Evolutionary conservation across 2,888 invertebrate species (phyloP).

Genomic region (Ophion ellenae): DNA sequence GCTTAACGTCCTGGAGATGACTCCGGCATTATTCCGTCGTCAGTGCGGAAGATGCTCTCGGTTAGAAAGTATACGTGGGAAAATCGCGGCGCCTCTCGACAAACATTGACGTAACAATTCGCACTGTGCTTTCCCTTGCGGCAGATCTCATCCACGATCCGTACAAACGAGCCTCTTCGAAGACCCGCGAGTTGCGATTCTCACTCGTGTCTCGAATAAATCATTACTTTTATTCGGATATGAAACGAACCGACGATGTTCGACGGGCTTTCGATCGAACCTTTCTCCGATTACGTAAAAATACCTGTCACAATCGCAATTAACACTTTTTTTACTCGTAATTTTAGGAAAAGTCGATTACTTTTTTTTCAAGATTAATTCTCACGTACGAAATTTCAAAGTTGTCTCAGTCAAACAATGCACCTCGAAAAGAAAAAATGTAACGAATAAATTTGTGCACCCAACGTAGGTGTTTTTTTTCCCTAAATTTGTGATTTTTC

Average conservation of each 20-base stretch:
- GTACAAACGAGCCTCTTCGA: conserved; percentile 37
- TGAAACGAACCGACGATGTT: conserved; percentile 1
- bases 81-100: conserved; percentile 43
- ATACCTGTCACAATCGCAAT: conserved; percentile 13
- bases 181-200: conserved; percentile 42
- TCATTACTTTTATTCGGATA: conserved; percentile 39
- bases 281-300: conserved; percentile 45
- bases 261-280: conserved; percentile 17
- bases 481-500: no score
- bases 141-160: conserved; percentile 36
- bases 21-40: conserved; percentile 40
- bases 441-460: background rate
- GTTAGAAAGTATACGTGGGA: conserved; percentile 59
- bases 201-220: conserved; percentile 58
- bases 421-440: background rate
- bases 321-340: background rate
- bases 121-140: conserved; percentile 55
- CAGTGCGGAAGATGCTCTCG: conserved; percentile 52
- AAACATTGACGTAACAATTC: conserved; percentile 62
- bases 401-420: background rate
- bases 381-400: background rate
- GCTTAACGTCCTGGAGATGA: conserved; percentile 44
- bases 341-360: background rate
- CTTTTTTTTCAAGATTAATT: conserved; percentile 7
- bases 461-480: no score